phyloP scores from a whole-genome alignment of 2,113 vertebrate species.

The Eretmochelys imbricata region DNA sequence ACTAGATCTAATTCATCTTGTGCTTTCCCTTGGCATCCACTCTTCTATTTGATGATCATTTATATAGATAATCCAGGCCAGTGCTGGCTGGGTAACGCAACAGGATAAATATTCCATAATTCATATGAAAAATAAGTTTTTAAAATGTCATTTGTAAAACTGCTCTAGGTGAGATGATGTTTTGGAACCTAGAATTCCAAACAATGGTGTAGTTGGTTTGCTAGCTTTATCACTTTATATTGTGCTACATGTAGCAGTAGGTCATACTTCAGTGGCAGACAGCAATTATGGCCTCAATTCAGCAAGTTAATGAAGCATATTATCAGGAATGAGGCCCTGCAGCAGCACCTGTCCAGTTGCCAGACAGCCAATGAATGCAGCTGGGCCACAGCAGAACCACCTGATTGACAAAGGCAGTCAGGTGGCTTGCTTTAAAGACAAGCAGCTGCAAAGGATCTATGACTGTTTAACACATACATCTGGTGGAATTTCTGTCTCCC shows the following conservation, averaged over 20 bases:
- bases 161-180: not conserved
- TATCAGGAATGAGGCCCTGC: not conserved
- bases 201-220: not conserved
- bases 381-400: not conserved
- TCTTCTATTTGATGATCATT: not conserved
- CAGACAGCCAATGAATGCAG: not conserved
- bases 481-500: not conserved
- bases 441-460: not conserved
- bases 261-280: not conserved
- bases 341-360: not conserved
- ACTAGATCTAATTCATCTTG: not conserved
- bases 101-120: not conserved
- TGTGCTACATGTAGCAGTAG: not conserved
- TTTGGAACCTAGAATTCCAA: not conserved
- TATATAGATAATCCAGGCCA: not conserved
- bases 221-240: not conserved
- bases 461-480: not conserved
- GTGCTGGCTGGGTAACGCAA: not conserved
- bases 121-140: not conserved
- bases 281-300: not conserved
- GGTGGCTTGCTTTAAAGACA: not conserved
- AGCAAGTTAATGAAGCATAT: not conserved
- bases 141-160: not conserved
- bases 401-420: not conserved
- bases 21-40: not conserved